Base-by-base conservation (phyloP, 2,888 invertebrate species). In the Callimorpha dominula region DNA sequence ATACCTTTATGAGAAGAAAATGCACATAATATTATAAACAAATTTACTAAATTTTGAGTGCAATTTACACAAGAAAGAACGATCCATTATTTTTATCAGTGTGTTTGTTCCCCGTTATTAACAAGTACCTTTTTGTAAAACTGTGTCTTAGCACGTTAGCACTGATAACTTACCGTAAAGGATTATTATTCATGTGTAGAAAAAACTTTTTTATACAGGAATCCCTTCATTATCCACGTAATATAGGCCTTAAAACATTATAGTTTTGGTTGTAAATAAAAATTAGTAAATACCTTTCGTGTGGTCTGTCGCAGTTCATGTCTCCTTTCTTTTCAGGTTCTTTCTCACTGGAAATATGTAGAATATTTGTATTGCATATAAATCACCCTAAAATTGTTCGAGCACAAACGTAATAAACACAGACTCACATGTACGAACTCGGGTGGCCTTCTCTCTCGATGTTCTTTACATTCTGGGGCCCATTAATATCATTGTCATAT, bases 301-400 rank as follows among this genome's bases (percentile, higher is more conserved):
- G 92, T 64, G 88, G 90, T 78, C 93, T 89, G 11, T 94, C 94
- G 74, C 95, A 95, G 76, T 90, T 94, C 89, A 87, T 72, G 9
- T 88, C 68, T 17, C 77, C n/a, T 80, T 92, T 94, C 78, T 91
- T 93, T 11, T 93, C 93, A 6, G 76, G 63, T 31, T 93, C 92
- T 82, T 93, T 94, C 1, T 93, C 93, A 70, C 93, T 94, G 89
- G 1, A 65, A 88, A 89, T 60, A 46, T 8, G 9, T 17, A 65
- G 62, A 74, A 52, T 68, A 68, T 60, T 57, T 66, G 14, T 15
- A 15, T 31, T 31, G 31, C 31, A 1, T 9, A 7, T 17, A 46
- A 31, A 43, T 60, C 12, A 14, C 17, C n/a, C 0, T 12, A 42
- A n/a, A 42, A 42, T 50, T 42, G 6, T 49, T 40, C 62, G 15